phyloP scores from a whole-genome alignment of 2,797 vertebrate genomes.

The Alcedo quadribrachys region DNA sequence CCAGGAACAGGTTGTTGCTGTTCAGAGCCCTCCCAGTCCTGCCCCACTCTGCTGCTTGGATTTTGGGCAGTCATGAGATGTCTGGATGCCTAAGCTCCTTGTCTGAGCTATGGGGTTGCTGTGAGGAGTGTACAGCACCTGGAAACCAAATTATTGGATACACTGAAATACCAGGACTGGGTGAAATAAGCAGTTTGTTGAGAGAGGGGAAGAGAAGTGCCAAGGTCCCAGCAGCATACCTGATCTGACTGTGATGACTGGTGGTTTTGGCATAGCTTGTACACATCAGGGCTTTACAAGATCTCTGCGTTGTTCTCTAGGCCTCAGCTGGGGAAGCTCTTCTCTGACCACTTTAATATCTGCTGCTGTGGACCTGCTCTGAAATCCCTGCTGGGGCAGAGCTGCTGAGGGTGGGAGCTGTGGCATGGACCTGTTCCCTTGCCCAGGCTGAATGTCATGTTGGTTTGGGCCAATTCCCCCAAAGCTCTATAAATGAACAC shows the following conservation, averaged over 20 bases:
- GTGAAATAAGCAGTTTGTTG: neutral
- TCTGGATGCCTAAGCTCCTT: neutral
- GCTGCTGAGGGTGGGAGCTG: neutral
- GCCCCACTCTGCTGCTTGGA: too few species aligned
- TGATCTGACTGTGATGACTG: accelerated
- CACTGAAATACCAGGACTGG: accelerated
- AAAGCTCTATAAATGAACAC: neutral
- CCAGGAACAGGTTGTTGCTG: neutral
- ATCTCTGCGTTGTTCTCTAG: neutral
- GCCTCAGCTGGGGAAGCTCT: neutral
- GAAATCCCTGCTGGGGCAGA: too few species aligned
- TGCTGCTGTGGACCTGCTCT: neutral
- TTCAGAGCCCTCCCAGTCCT: neutral
- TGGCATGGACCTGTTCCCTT: neutral
- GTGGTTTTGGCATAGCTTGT: neutral
- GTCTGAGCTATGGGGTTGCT: neutral
- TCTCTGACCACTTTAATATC: accelerated
- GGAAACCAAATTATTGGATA: neutral
- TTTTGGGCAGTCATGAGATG: neutral
- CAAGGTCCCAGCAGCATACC: neutral
- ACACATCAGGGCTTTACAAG: neutral
- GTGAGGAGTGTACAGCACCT: neutral
- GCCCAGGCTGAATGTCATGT: accelerated
- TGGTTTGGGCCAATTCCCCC: neutral
- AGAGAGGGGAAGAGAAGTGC: neutral